phyloP scores from a whole-genome alignment of 2,888 invertebrate species.

The Ceratothoa steindachneri region DNA sequence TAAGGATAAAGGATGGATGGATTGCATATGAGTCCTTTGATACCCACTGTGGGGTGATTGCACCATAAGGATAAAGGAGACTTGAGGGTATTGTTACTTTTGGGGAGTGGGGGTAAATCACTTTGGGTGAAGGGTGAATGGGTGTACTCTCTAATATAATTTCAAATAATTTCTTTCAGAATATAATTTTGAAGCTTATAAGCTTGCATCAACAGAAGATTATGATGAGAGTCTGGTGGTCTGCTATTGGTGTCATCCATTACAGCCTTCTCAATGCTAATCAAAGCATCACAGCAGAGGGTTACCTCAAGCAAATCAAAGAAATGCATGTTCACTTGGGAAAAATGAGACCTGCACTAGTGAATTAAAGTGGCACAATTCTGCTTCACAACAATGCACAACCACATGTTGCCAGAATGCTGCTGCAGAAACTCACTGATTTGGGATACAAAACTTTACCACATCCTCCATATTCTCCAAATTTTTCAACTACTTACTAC shows the following conservation, averaged over 20 bases:
- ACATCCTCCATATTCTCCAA: neutral
- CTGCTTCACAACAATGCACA: neutral
- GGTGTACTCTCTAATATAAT: too few relatives aligned
- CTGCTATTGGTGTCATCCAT: neutral
- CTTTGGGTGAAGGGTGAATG: too few relatives aligned
- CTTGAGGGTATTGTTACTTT: too few relatives aligned
- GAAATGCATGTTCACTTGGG: neutral
- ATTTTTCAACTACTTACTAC: neutral
- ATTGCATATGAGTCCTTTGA: too few relatives aligned
- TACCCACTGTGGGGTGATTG: too few relatives aligned
- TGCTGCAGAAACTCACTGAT: neutral
- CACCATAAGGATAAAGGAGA: too few relatives aligned
- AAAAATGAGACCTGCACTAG: neutral
- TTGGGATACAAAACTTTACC: slow-evolving; percentile 18
- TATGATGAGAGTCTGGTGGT: slow-evolving; percentile 9
- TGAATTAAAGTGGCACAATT: neutral
- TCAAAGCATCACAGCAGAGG: neutral
- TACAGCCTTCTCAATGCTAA: neutral
- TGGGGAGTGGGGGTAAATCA: too few relatives aligned
- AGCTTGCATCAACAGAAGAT: neutral
- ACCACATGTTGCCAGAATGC: slow-evolving; percentile 6
- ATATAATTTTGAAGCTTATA: too few relatives aligned
- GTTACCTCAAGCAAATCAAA: neutral
- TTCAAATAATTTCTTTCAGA: too few relatives aligned
- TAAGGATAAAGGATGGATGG: too few relatives aligned